phyloP scores from a whole-genome alignment of 2,888 invertebrate genomes.

The Dorcus parallelipipedus region DNA sequence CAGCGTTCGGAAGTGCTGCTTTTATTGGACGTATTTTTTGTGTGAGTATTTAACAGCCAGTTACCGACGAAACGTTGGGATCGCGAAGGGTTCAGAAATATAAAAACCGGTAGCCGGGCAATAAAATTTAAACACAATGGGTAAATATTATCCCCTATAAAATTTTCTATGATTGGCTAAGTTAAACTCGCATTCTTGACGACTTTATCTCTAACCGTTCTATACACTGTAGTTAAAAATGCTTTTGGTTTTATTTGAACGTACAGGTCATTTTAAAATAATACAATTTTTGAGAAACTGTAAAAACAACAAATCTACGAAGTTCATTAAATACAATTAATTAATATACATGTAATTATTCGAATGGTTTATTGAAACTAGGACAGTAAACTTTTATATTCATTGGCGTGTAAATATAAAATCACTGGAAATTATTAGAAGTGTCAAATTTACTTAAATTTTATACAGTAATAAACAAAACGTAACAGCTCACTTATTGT shows the following conservation, averaged over 20 bases:
- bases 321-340: no score
- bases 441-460: constrained; percentile 26
- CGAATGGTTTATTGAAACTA: no score
- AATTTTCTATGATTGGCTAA: constrained; percentile 8
- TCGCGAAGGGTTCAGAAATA: not conserved
- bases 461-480: constrained; percentile 25
- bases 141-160: constrained; percentile 18
- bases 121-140: constrained; percentile 21
- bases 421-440: constrained; percentile 11
- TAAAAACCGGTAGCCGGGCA: constrained; percentile 18
- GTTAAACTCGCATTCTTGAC: constrained; percentile 1
- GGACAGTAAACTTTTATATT: no score
- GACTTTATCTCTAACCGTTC: not conserved
- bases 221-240: constrained; percentile 2
- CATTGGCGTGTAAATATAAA: not conserved
- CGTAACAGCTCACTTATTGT: constrained; percentile 26
- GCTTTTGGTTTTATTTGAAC: constrained; percentile 3
- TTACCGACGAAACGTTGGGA: no score
- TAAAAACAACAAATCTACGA: no score
- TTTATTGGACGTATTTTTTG: constrained; percentile 6
- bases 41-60: no score
- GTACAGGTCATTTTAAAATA: not conserved
- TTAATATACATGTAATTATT: no score
- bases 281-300: no score
- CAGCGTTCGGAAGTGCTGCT: constrained; percentile 9